Conservation (phyloP, 37 sponge, comb jelly and placozoan genomes). For the Crambe crambe region DNA sequence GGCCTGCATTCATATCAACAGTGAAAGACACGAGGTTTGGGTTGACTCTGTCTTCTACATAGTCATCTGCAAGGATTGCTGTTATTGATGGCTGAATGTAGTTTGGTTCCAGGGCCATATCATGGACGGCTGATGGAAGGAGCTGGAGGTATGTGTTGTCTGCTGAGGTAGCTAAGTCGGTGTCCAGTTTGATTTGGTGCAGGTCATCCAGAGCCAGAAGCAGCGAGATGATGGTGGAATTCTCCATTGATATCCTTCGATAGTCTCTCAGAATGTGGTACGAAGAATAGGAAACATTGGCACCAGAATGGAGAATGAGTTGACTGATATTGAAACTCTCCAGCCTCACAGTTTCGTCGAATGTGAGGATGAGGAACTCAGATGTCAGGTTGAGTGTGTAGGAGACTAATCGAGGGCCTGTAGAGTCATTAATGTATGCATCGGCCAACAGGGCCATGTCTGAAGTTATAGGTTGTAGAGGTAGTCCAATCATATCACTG, state of each 20-base stretch:
- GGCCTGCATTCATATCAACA: constrained; percentile 78
- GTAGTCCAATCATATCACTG: constrained; percentile 67
- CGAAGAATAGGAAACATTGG: constrained; percentile 18
- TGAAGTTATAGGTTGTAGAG: constrained; percentile 35
- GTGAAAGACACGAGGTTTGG: constrained; percentile 65
- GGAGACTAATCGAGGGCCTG: constrained; percentile 46
- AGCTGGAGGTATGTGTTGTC: constrained; percentile 64
- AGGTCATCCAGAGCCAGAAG: constrained; percentile 78
- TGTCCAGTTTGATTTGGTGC: constrained; percentile 79
- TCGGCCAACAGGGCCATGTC: constrained; percentile 33
- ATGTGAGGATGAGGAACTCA: constrained; percentile 77
- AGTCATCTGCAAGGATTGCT: constrained; percentile 1
- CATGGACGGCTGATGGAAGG: constrained; percentile 35
- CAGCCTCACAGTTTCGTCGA: constrained; percentile 85
- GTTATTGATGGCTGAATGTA: constrained; percentile 8
- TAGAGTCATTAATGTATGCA: constrained; percentile 48
- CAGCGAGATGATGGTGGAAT: constrained; percentile 65
- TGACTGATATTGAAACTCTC: constrained; percentile 64
- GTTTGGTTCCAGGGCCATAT: constrained; percentile 81
- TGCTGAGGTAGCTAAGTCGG: constrained; percentile 56
- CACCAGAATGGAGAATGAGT: constrained; percentile 51
- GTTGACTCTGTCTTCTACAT: constrained; percentile 37
- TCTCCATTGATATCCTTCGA: constrained; percentile 34
- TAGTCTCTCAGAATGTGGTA: constrained; percentile 34
- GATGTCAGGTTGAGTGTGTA: constrained; percentile 74